These are phyloP conservation scores for Ceratosolen fusciceps DNA, from an alignment of 1,140 invertebrate genomes.

Conservation along the genomic window DNA sequence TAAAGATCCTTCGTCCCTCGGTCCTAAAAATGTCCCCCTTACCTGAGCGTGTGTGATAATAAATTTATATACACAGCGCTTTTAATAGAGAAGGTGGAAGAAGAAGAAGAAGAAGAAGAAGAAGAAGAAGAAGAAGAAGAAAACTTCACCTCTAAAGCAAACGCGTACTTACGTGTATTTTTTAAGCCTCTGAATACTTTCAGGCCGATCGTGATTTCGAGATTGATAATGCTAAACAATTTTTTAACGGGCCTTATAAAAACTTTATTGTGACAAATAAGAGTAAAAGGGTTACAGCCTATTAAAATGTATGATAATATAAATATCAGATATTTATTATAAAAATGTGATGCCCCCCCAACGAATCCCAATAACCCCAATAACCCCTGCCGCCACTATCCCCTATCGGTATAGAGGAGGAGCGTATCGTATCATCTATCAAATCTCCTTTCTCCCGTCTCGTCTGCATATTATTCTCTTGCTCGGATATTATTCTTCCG, in stretches of 20 bases:
- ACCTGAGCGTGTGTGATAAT: not conserved
- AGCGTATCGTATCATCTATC: not conserved
- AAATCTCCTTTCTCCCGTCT: not conserved
- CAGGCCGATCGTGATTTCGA: not conserved
- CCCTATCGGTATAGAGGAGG: too few species aligned
- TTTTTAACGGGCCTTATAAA: not conserved
- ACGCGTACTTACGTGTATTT: not conserved
- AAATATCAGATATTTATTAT: not conserved
- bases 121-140: too few species aligned
- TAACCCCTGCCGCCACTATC: too few species aligned
- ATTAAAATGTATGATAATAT: not conserved
- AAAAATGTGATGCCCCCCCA: not conserved
- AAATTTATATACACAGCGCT: not conserved
- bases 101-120: too few species aligned
- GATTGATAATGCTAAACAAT: not conserved
- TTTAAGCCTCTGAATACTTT: not conserved
- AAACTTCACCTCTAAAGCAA: not conserved
- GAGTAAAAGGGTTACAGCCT: not conserved
- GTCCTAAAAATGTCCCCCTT: not conserved
- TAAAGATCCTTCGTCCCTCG: not conserved
- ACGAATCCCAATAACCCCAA: too few species aligned
- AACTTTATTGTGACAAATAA: not conserved
- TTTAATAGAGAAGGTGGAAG: too few species aligned
- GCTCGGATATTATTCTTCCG: not conserved
- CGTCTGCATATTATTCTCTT: not conserved